Evolutionary conservation across 92 coral and sea anemone genomes (phyloP), one percentile per base, ranked within the genome.

Genomic region (Meandrina meandrites): DNA sequence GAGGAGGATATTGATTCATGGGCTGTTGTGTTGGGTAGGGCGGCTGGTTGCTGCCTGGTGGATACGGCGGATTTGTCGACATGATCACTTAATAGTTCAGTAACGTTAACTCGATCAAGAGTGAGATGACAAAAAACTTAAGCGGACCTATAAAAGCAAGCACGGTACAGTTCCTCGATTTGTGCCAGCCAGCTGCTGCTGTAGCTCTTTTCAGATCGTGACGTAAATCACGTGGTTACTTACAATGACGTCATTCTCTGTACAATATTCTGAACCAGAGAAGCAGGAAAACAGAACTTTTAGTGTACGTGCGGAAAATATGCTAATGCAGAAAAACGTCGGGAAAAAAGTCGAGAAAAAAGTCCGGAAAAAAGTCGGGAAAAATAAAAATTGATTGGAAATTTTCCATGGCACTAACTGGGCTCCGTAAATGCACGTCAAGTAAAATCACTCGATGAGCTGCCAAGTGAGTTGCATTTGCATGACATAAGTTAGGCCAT

Each of bases 1-100:
- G 28, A 10, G 93, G 89, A 8, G 93, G 93, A 66, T 88, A 91
- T 66, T 78, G 85, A 24, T 16, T 32, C 84, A 58, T 22, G 19
- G 28, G 50, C 47, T 22, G 80, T 2, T 84, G 75, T 5, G 67
- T 40, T 13, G 79, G 91, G 50, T 86, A 86, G 11, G 88, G 83
- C 16, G 71, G 76, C 31, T 73, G 78, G 71, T 74, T 36, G 19
- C 30, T 85, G n/a, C 77, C 35, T 50, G 88, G 47, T 56, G 89
- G 84, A 78, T 77, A 64, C 21, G 78, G 47, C 37, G 76, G 66
- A 48, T 85, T 76, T 50, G 88, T 37, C 50, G 88, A 18, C 88
- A 85, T 85, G 5, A 27, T 45, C 47, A 8, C 47, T 27, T 85
- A 30, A 21, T 27, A 17, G 57, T 13, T 48, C 57, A 62, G 66